Percentiles rank a stretch among this genome's conserved stretches.
Evolutionary conservation across 1,140 invertebrate genomes (phyloP).

Genomic region (Drosophila melanogaster): DNA sequence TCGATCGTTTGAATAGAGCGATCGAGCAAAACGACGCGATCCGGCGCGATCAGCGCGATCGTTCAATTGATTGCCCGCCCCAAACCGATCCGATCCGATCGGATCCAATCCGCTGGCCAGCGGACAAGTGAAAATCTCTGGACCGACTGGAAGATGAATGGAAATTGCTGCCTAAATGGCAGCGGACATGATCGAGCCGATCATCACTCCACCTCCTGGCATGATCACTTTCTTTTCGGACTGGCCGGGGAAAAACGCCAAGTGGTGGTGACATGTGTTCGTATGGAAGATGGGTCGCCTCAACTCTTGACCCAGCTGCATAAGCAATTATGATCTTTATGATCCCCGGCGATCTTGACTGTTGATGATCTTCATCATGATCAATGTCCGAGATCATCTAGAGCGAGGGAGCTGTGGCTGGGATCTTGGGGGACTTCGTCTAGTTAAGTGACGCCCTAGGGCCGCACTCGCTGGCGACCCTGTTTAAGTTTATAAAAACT

Average conservation of each 20-base stretch:
- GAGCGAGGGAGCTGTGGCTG: constrained; percentile 13
- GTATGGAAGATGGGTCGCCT: constrained; percentile 18
- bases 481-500: constrained; percentile 84
- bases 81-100: constrained; percentile 9
- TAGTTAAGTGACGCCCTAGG: constrained; percentile 80
- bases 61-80: constrained; percentile 65
- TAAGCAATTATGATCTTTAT: constrained; percentile 69
- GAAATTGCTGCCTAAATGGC: constrained; percentile 75
- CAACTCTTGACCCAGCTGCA: constrained; percentile 69
- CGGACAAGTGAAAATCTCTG: constrained; percentile 61
- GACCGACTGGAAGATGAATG: constrained; percentile 56
- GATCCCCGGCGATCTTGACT: constrained; percentile 20
- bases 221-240: constrained; percentile 72
- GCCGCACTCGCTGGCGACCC: constrained; percentile 57
- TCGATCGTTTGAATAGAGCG: constrained; percentile 72
- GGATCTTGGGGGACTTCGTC: constrained; percentile 36
- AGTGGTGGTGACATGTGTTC: constrained; percentile 74
- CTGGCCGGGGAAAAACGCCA: constrained; percentile 23
- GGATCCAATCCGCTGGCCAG: constrained; percentile 8
- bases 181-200: constrained; percentile 63
- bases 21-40: constrained; percentile 47
- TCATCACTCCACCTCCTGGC: constrained; percentile 38
- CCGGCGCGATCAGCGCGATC: constrained; percentile 39
- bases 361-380: constrained; percentile 49
- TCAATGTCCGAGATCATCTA: constrained; percentile 69